These are phyloP conservation scores for Labrus mixtus DNA, from an alignment of 2,113 vertebrate species.

Conservation along the genomic window DNA sequence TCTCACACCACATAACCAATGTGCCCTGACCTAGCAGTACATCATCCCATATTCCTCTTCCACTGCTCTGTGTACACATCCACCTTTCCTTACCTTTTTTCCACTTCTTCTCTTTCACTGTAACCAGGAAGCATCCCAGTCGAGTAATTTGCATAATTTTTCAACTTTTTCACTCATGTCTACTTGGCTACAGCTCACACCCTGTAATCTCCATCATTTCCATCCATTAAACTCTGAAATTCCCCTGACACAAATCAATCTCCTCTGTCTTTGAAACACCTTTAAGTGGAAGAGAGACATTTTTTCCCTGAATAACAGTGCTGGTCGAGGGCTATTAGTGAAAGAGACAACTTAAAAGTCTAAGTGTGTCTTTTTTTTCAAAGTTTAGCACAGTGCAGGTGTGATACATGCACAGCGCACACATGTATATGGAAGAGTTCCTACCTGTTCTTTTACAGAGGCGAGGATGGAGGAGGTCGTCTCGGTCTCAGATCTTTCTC, in stretches of 20 bases:
- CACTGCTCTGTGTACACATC: no score
- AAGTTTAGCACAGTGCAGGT: conserved; percentile 5
- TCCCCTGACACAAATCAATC: conserved; percentile 63
- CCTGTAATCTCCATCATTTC: conserved; percentile 63
- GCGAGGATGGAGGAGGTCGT: conserved; percentile 97
- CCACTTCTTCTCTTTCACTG: background rate
- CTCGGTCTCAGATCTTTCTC: conserved; percentile 93
- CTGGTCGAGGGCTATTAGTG: conserved; percentile 10
- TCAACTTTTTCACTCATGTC: conserved; percentile 70
- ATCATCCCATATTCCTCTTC: no score
- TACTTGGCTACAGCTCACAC: conserved; percentile 52
- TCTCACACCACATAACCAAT: conserved; percentile 6
- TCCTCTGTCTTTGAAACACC: conserved; percentile 51
- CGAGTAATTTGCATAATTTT: conserved; percentile 61
- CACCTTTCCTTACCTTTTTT: background rate
- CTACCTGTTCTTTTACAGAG: conserved; percentile 99
- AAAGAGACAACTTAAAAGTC: background rate
- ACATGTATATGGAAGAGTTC: background rate
- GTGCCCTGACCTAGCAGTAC: background rate
- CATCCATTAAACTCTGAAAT: conserved; percentile 61
- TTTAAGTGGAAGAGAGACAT: conserved; percentile 13
- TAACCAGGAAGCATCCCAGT: conserved; percentile 16
- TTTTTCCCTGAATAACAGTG: conserved; percentile 26
- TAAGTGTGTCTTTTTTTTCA: background rate
- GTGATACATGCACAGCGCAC: conserved; percentile 5